Evolutionary conservation across 2,888 invertebrate genomes (phyloP).

Genomic region (Himalopsyche japonica): DNA sequence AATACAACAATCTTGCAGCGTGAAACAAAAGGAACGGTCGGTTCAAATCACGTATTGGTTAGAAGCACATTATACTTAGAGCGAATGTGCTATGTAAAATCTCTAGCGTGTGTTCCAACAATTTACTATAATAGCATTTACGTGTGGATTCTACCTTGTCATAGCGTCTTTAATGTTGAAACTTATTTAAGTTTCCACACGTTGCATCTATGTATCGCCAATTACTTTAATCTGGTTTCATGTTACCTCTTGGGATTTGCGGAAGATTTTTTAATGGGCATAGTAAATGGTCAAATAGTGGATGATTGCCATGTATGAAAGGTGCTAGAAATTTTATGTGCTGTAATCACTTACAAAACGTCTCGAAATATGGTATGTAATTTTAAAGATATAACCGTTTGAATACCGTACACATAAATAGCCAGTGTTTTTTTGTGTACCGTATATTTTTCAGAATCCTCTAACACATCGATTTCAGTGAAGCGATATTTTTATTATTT

Average conservation of each 20-base stretch:
- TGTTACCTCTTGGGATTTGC: not conserved
- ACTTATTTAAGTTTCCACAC: not conserved
- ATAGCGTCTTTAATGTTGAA: conserved; percentile 5
- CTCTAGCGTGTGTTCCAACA: conserved; percentile 4
- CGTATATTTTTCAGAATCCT: no score
- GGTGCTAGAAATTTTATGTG: not conserved
- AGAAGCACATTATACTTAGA: not conserved
- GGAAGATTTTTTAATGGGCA: not conserved
- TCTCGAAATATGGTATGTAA: not conserved
- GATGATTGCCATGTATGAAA: not conserved
- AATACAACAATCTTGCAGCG: not conserved
- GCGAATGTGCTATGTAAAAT: not conserved
- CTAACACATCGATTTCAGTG: no score
- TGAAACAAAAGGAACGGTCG: not conserved
- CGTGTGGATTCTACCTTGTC: conserved; percentile 18
- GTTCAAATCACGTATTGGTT: not conserved
- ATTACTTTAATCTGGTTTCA: not conserved
- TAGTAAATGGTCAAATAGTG: not conserved
- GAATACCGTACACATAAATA: no score
- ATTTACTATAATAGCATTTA: conserved; percentile 8
- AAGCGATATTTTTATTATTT: no score
- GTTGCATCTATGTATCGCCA: not conserved
- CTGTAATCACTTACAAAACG: not conserved
- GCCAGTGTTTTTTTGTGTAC: no score
- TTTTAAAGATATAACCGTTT: no score